These are phyloP conservation scores for Phytoseiulus persimilis DNA, from an alignment of 2,888 invertebrate genomes.

Conservation along the genomic window DNA sequence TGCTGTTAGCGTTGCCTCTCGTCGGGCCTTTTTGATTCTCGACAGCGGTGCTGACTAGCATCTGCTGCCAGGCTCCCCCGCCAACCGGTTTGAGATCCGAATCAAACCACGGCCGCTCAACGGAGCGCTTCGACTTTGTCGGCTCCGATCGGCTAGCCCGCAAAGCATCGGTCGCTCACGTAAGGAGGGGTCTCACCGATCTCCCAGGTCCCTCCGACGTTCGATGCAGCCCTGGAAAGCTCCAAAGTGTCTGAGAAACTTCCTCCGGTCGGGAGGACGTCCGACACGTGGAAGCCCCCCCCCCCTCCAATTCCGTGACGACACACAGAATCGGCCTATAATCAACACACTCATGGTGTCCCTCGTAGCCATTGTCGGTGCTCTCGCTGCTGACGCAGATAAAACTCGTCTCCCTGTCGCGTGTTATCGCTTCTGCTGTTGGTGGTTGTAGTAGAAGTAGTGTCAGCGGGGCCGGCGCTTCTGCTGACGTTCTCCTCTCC, in stretches of 20 bases:
- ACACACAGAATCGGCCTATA: neutral
- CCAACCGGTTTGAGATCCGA: neutral
- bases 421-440: neutral
- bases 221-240: too few relatives aligned
- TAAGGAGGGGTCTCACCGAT: too few relatives aligned
- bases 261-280: too few relatives aligned
- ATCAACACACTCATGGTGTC: neutral
- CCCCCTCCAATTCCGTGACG: too few relatives aligned
- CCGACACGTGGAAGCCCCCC: too few relatives aligned
- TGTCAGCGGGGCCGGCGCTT: neutral
- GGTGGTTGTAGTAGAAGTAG: neutral
- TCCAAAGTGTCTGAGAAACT: too few relatives aligned
- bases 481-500: neutral
- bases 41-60: neutral
- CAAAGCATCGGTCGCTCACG: too few relatives aligned
- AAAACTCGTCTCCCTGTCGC: neutral
- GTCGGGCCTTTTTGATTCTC: neutral
- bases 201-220: too few relatives aligned
- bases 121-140: too few relatives aligned
- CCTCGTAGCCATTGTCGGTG: neutral
- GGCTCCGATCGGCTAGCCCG: too few relatives aligned
- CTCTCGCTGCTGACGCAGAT: neutral
- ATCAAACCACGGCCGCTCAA: neutral
- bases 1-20: neutral
- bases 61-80: neutral